These are phyloP conservation scores for Torymus auratus DNA, from an alignment of 2,888 invertebrate genomes.

Conservation along the genomic window DNA sequence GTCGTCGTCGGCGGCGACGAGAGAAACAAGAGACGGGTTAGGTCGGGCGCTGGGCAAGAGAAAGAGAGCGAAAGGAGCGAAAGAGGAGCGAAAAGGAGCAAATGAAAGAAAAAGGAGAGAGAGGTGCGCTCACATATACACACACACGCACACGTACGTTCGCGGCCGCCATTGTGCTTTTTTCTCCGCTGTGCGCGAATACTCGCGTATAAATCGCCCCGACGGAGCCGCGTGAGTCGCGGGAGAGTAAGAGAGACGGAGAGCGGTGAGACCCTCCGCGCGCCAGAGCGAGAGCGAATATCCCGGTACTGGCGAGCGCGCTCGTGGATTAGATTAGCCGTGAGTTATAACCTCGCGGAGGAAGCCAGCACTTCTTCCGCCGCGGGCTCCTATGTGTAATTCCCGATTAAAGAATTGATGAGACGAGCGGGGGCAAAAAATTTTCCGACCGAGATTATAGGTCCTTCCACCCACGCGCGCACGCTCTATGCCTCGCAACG, in stretches of 20 bases:
- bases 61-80: constrained; percentile 34
- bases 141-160: not conserved
- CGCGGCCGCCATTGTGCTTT: constrained; percentile 55
- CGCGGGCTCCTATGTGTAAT: constrained; percentile 25
- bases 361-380: constrained; percentile 32
- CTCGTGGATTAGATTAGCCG: constrained; percentile 70
- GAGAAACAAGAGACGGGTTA: constrained; percentile 41
- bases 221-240: constrained; percentile 9
- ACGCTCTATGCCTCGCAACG: too few species aligned
- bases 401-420: constrained; percentile 56
- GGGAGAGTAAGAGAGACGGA: constrained; percentile 11
- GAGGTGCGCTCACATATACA: constrained; percentile 17
- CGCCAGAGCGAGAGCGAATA: constrained; percentile 16
- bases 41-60: not conserved
- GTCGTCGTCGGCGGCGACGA: not conserved
- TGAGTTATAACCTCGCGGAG: constrained; percentile 67
- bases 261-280: constrained; percentile 35
- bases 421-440: constrained; percentile 13
- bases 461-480: not conserved
- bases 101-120: constrained; percentile 46
- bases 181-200: constrained; percentile 45
- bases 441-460: not conserved
- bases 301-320: constrained; percentile 40
- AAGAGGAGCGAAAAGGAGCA: constrained; percentile 26
- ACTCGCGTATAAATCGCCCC: constrained; percentile 52